Evolutionary conservation across 2,797 vertebrate species (phyloP), one percentile per base, ranked within the genome.

Genomic region (Acanthornis magna): DNA sequence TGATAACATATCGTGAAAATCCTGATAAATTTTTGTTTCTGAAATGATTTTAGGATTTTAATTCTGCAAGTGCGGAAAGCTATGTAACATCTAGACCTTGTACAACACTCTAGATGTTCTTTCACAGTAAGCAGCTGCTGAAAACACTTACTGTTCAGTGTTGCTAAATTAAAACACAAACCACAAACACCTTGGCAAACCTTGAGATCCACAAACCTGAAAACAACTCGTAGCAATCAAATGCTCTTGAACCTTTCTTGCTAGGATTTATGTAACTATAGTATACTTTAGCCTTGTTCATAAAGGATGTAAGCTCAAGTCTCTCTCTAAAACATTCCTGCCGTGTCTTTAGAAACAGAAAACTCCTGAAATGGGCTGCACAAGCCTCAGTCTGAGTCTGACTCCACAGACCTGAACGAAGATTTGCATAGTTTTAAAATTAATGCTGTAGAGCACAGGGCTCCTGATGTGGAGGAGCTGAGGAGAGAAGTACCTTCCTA

Each of bases 81-180:
- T 17, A 19, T n/a, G 26, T 2, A 13, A 74, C 25, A 65, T 76
- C 85, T 55, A 87, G 67, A 53, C 63, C 53, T 57, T 51, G 38
- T 83, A 53, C 25, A 55, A 43, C 16, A 21, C 30, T 74, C 32
- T 51, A 29, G 58, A 50, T 83, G 45, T 57, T 51, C 36, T 87
- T 92, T 89, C 63, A 80, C 29, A 30, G 58, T 32, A 70, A 93
- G 43, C 63, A 89, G 40, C 32, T 81, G 45, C 58, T 91, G 75
- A 80, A 88, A 89, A 34, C 58, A 85, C 72, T 85, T 83, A 62
- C 16, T 83, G 47, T 83, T 75, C 62, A 55, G n/a, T 75, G 36
- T 10, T 89, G 51, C 70, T 89, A 88, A 94, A 85, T 62, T 92
- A 89, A 95, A 93, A 58, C 29, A 74, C 38, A 78, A 91, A 51